Evolutionary conservation across 2,888 invertebrate species (phyloP).

Genomic region (Protophormia terraenovae): DNA sequence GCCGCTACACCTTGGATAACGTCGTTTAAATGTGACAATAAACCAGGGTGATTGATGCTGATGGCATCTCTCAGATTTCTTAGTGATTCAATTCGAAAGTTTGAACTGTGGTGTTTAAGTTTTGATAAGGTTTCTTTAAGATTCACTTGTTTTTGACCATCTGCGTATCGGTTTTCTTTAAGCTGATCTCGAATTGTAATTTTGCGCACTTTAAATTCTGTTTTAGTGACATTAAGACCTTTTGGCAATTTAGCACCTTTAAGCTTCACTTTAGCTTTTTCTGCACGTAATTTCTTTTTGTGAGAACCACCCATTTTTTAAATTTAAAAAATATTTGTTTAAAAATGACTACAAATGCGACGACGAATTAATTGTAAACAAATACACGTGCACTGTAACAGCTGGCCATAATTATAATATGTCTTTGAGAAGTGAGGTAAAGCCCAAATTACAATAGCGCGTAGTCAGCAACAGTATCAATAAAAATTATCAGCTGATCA

Average conservation of each 20-base stretch:
- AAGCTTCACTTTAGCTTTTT: slow-evolving; percentile 94
- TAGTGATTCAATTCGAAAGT: slow-evolving; percentile 79
- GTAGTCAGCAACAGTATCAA: too few relatives aligned
- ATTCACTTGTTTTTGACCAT: slow-evolving; percentile 71
- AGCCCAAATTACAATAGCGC: too few relatives aligned
- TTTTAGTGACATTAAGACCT: slow-evolving; percentile 94
- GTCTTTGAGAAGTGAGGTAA: too few relatives aligned
- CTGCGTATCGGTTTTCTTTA: slow-evolving; percentile 68
- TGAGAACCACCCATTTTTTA: slow-evolving; percentile 82
- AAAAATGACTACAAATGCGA: not conserved
- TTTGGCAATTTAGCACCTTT: slow-evolving; percentile 92
- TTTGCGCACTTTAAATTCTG: slow-evolving; percentile 93
- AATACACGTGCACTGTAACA: slow-evolving; percentile 32
- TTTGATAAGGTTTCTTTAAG: slow-evolving; percentile 81
- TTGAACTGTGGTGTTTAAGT: slow-evolving; percentile 81
- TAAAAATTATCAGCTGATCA: too few relatives aligned
- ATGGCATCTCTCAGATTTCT: slow-evolving; percentile 79
- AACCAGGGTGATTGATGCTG: slow-evolving; percentile 80
- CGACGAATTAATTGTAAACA: slow-evolving; percentile 23
- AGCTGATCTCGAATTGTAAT: slow-evolving; percentile 90
- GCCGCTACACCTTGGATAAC: slow-evolving; percentile 87
- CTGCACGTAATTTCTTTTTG: slow-evolving; percentile 89
- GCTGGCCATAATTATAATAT: too few relatives aligned
- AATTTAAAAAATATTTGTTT: not conserved
- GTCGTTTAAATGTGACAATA: slow-evolving; percentile 84